These are phyloP conservation scores for Schrankia costaestrigalis DNA, from an alignment of 2,888 invertebrate genomes.

Conservation along the genomic window DNA sequence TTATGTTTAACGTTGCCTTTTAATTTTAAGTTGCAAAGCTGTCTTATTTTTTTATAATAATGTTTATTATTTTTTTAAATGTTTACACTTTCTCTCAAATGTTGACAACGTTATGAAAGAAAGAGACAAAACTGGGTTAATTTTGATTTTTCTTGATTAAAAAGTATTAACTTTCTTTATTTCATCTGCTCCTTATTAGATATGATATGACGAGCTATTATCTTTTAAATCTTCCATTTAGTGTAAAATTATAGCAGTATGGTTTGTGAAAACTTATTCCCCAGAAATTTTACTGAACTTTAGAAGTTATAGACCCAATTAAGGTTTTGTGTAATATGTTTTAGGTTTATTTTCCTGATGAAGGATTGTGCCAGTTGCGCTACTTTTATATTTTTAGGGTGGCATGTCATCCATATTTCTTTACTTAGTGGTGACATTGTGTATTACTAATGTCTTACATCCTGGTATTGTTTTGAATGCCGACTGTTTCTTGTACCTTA, in stretches of 20 bases:
- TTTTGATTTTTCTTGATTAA: slow-evolving; percentile 1
- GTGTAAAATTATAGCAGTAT: neutral
- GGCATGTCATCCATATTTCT: neutral
- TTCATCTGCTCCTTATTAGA: no score
- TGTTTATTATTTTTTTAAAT: neutral
- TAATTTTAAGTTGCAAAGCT: neutral
- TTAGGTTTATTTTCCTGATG: neutral
- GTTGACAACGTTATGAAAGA: neutral
- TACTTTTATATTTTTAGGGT: neutral
- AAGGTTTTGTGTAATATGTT: neutral
- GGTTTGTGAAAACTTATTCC: neutral
- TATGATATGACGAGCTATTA: neutral
- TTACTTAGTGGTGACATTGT: neutral
- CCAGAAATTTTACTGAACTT: neutral
- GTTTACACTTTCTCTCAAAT: neutral
- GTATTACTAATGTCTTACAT: neutral
- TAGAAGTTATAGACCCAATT: neutral
- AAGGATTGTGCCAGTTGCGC: neutral
- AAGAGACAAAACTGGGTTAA: neutral
- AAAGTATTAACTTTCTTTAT: slow-evolving; percentile 1
- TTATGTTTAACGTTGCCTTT: neutral
- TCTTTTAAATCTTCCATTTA: neutral
- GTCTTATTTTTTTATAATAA: neutral
- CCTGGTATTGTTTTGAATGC: neutral
- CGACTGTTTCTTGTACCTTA: neutral